These are phyloP conservation scores for Drosophila melanogaster DNA, from an alignment of 1,140 invertebrate species.

Conservation along the genomic window DNA sequence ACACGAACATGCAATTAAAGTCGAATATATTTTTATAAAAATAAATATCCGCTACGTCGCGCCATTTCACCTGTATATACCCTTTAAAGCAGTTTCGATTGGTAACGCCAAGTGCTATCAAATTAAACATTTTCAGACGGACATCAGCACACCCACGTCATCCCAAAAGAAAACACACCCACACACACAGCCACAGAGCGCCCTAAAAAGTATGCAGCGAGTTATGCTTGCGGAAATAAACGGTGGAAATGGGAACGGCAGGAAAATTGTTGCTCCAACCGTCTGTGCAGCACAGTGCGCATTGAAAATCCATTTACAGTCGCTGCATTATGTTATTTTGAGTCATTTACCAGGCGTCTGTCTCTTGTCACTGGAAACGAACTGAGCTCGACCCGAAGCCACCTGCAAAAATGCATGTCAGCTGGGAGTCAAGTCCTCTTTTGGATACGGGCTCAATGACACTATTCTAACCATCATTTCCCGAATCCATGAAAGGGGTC, in stretches of 20 bases:
- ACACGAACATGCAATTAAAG: constrained; percentile 67
- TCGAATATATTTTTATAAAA: constrained; percentile 41
- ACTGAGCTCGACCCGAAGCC: constrained; percentile 8
- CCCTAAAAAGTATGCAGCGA: constrained; percentile 54
- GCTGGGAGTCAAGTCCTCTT: constrained; percentile 4
- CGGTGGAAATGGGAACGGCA: constrained; percentile 6
- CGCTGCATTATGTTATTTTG: constrained; percentile 48
- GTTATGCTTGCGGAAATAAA: constrained; percentile 53
- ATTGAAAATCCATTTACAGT: constrained; percentile 60
- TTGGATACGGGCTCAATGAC: constrained; percentile 24
- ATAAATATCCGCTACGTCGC: constrained; percentile 1
- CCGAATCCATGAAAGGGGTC: neutral
- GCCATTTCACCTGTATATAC: neutral
- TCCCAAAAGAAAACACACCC: neutral
- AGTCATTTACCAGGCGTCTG: constrained; percentile 30
- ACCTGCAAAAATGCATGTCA: constrained; percentile 58
- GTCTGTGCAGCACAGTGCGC: constrained; percentile 40
- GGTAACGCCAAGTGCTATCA: neutral
- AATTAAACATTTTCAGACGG: constrained; percentile 57
- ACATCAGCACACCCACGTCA: neutral
- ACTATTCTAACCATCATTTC: neutral
- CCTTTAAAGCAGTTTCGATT: neutral
- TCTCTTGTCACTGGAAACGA: constrained; percentile 16
- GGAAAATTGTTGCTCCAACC: constrained; percentile 37
- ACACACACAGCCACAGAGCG: neutral